phyloP scores from a whole-genome alignment of 1,140 invertebrate species.

The Pygmarrhopalites habei region DNA sequence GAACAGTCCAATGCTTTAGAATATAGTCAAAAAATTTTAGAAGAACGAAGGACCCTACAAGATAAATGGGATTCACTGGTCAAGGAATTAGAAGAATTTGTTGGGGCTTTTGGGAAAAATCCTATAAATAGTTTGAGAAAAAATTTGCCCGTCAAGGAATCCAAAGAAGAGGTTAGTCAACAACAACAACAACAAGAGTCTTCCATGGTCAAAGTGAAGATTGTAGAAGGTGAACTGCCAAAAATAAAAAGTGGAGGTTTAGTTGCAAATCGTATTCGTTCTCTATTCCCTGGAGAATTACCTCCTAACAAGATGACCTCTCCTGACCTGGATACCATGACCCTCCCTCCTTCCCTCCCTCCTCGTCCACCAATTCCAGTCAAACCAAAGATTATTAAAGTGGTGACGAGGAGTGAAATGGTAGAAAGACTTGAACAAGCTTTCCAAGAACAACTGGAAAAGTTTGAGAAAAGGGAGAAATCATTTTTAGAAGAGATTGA shows the following conservation, averaged over 20 bases:
- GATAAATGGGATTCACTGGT: conserved; percentile 36
- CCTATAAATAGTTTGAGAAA: neutral
- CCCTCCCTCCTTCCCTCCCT: neutral
- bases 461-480: conserved; percentile 38
- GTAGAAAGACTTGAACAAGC: conserved; percentile 18
- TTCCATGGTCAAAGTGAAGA: neutral
- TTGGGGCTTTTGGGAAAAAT: conserved; percentile 17
- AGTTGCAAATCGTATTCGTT: conserved; percentile 21
- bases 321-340: neutral
- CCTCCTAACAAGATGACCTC: neutral
- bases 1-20: conserved; percentile 54
- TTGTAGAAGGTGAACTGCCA: conserved; percentile 6
- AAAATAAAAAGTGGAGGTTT: conserved; percentile 6
- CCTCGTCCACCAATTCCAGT: too few relatives aligned
- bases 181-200: conserved; percentile 35
- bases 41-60: conserved; percentile 19
- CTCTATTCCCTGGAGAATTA: conserved; percentile 22
- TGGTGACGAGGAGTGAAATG: conserved; percentile 13
- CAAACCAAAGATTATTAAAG: neutral
- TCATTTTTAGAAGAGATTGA: conserved; percentile 40
- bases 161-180: conserved; percentile 40
- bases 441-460: conserved; percentile 37
- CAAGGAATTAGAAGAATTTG: conserved; percentile 32
- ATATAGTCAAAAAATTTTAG: conserved; percentile 29
- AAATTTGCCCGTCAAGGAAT: conserved; percentile 1